Base-by-base conservation (phyloP, 2,797 vertebrate genomes). In the Hyperoplus lanceolatus region DNA sequence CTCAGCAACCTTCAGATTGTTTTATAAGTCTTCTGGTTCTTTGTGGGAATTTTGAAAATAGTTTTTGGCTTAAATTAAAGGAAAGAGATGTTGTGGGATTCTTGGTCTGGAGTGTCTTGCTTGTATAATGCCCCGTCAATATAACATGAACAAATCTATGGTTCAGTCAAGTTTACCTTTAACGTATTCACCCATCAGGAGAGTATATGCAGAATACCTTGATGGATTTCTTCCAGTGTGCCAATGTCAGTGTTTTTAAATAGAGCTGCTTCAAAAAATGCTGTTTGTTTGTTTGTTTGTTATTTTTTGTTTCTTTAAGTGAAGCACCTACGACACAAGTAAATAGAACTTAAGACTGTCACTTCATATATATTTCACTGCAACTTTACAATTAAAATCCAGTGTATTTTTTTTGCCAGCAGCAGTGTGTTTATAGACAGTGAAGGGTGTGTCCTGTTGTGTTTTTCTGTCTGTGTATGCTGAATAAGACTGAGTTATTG, bases 381-480 rank as follows among this genome's bases (percentile, higher is more conserved):
- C 8, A 48, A 67, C n/a, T 53, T 29, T 8, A 50, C 21, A 10
- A 8, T 2, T 0, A 15, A 53, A 12, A 66, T 74, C 15, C 21
- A 13, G 43, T 29, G 29, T 29, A 74, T 48, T 55, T 62, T 62
- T 77, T 62, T 43, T 8, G 18, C 53, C 65, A 49, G 46, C 71
- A 68, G 56, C 65, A 61, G 56, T 41, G 16, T 48, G 56, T 75
- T 75, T 64, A 70, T 63, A 70, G 60, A 41, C 41, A 48, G 18
- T 36, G 41, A 15, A 38, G 81, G 75, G 81, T 70, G 86, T 70
- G 64, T 66, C 18, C 1, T 58, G 53, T 80, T 67, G 58, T 84
- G 18, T 45, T 73, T 36, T 56, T 18, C 21, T 6, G 38, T 43
- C 68, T 75, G 42, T 59, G 58, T 36, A 43, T 16, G 29, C 21